These are phyloP conservation scores for Enhydra lutris DNA, from an alignment of 2,113 vertebrate species.

Conservation along the genomic window DNA sequence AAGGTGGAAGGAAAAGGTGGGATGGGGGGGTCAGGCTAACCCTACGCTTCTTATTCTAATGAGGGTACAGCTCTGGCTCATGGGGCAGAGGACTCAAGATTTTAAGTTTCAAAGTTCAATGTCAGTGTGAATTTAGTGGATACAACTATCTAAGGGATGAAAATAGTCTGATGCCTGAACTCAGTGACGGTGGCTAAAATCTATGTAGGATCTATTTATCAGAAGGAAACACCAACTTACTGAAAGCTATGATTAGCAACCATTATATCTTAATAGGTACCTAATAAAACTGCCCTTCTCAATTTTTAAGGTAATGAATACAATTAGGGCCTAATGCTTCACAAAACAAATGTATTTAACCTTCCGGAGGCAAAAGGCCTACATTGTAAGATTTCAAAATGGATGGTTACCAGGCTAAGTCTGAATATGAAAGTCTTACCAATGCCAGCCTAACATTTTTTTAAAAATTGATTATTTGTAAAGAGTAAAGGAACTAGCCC, in stretches of 20 bases:
- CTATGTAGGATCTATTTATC: background rate
- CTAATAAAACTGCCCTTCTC: slow-evolving; percentile 67
- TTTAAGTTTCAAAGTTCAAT: background rate
- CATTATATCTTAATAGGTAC: slow-evolving; percentile 51
- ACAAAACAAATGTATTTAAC: slow-evolving; percentile 54
- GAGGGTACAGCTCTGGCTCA: background rate
- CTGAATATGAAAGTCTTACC: background rate
- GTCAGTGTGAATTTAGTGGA: background rate
- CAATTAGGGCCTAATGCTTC: slow-evolving; percentile 42
- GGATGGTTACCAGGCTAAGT: background rate
- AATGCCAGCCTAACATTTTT: background rate
- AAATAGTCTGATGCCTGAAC: background rate
- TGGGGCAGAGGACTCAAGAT: background rate
- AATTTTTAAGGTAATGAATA: slow-evolving; percentile 61
- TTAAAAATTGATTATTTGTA: background rate
- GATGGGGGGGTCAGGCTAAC: background rate
- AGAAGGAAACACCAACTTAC: slow-evolving; percentile 46
- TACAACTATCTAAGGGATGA: background rate
- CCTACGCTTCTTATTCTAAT: background rate
- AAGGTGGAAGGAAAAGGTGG: background rate
- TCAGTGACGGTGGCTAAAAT: background rate
- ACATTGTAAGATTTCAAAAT: background rate
- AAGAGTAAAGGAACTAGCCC: background rate
- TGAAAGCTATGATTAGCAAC: slow-evolving; percentile 63
- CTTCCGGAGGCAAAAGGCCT: background rate